phyloP scores from a whole-genome alignment of 2,113 vertebrate species.

The Arvicanthis niloticus region DNA sequence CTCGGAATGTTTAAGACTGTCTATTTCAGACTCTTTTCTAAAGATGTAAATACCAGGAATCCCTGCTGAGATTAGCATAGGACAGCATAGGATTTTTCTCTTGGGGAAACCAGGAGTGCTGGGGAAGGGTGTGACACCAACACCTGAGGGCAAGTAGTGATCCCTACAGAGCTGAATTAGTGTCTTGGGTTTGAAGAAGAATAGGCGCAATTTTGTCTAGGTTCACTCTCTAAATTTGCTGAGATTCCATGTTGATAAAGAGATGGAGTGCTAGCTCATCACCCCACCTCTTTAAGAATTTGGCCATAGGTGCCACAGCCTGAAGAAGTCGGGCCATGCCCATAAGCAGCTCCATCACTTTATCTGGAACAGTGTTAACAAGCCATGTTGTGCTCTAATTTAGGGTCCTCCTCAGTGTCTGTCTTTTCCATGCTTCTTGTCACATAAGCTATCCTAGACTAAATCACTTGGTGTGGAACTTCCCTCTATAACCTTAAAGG shows the following conservation, averaged over 20 bases:
- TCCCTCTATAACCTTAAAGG: not conserved
- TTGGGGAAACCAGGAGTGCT: not conserved
- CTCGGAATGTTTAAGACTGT: not conserved
- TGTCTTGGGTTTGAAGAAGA: not conserved
- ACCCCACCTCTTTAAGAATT: not conserved
- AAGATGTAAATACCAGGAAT: not conserved
- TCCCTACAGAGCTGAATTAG: not conserved
- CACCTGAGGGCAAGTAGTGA: too few species aligned
- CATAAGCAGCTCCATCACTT: not conserved
- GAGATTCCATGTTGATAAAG: not conserved
- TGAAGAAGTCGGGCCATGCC: not conserved
- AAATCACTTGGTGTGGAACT: not conserved
- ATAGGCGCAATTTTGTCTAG: not conserved
- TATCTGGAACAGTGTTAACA: not conserved
- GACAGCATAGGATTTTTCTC: not conserved
- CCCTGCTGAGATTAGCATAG: not conserved
- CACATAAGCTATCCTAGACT: not conserved
- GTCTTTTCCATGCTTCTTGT: not conserved
- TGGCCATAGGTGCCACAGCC: not conserved
- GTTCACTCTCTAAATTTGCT: not conserved
- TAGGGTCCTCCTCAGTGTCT: not conserved
- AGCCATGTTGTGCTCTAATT: not conserved
- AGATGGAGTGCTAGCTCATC: not conserved
- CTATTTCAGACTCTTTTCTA: not conserved
- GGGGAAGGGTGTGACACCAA: not conserved